Evolutionary conservation across 2,113 vertebrate species (phyloP).

Genomic region (Formicarius rufipectus): DNA sequence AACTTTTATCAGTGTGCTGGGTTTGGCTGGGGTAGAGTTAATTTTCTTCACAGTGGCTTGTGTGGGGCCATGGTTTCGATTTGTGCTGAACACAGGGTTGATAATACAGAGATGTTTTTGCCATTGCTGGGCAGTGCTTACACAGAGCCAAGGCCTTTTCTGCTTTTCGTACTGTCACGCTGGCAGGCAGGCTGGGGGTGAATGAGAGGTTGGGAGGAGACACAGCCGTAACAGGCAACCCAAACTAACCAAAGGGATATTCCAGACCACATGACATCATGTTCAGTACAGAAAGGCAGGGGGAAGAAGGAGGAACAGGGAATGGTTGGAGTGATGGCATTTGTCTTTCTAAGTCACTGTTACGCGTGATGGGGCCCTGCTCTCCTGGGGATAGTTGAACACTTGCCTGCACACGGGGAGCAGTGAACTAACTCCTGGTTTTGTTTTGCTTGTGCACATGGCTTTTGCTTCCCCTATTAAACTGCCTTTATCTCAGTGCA

Average conservation of each 20-base stretch:
- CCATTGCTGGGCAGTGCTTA: neutral
- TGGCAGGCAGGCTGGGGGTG: neutral
- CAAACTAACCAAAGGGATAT: neutral
- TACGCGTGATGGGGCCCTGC: neutral
- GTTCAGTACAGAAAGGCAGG: neutral
- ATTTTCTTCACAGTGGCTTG: neutral
- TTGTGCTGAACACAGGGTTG: neutral
- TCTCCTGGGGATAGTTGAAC: neutral
- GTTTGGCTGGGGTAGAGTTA: neutral
- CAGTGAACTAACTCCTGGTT: neutral
- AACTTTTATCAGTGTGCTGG: neutral
- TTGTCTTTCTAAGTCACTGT: neutral
- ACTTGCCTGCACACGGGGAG: neutral
- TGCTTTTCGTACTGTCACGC: fast-evolving
- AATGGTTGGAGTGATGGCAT: neutral
- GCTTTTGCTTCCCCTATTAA: neutral
- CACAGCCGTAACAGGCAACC: neutral
- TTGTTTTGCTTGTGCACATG: neutral
- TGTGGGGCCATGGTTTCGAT: neutral
- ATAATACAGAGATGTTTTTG: neutral
- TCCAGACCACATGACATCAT: neutral
- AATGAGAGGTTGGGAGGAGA: neutral
- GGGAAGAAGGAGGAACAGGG: neutral
- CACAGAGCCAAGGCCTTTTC: neutral
- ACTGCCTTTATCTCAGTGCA: neutral